phyloP scores from a whole-genome alignment of 2,797 vertebrate genomes.

The Orientallactaga sibirica region DNA sequence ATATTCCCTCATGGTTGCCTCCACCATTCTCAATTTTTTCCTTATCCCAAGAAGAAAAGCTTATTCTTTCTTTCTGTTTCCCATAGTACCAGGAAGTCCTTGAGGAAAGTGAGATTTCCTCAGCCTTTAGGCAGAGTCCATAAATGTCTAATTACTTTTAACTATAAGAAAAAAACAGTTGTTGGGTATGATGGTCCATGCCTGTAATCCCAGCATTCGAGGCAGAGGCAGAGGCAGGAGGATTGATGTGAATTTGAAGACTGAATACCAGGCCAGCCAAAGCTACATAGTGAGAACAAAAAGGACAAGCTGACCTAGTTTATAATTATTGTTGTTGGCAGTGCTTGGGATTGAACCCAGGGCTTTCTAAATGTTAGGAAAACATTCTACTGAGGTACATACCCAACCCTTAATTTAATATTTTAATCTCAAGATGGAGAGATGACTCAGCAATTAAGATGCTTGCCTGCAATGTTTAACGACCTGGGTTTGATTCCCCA shows the following conservation, averaged over 20 bases:
- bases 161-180: not conserved
- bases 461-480: no score
- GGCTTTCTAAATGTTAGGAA: not conserved
- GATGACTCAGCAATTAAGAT: no score
- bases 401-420: not conserved
- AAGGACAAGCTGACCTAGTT: not conserved
- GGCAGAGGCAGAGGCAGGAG: not conserved
- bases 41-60: not conserved
- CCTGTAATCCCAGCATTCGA: not conserved
- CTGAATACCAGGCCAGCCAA: not conserved
- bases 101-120: not conserved
- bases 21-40: not conserved
- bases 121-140: not conserved
- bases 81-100: not conserved
- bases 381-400: not conserved
- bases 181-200: not conserved
- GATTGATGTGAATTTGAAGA: not conserved
- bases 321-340: not conserved
- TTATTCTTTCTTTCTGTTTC: not conserved
- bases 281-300: not conserved
- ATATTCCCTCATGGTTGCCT: not conserved
- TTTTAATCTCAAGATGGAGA: not conserved
- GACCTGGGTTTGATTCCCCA: no score
- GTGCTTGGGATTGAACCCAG: not conserved
- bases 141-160: not conserved